These are phyloP conservation scores for Lagopus leucura DNA, from an alignment of 2,113 vertebrate species.

Conservation along the genomic window DNA sequence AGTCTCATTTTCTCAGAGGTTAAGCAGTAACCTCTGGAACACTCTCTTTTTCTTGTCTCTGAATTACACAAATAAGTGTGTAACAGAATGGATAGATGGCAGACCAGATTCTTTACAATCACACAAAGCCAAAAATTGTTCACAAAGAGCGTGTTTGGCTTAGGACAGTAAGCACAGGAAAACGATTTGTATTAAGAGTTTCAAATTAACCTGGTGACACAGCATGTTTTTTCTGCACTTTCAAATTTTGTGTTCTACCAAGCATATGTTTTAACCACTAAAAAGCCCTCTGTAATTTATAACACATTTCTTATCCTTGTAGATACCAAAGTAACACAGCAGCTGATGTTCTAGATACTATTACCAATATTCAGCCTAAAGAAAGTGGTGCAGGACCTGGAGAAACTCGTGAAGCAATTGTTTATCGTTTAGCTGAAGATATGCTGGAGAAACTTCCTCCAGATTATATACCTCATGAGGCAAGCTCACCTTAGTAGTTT, in stretches of 20 bases:
- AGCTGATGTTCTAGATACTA: constrained; percentile 78
- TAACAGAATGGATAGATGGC: not conserved
- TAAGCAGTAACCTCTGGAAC: not conserved
- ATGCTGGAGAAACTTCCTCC: constrained; percentile 83
- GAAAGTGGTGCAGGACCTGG: constrained; percentile 77
- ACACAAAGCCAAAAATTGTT: not conserved
- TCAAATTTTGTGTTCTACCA: not conserved
- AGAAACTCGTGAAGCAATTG: constrained; percentile 80
- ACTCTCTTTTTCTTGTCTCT: not conserved
- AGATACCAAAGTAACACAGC: constrained; percentile 83
- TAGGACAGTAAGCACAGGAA: not conserved
- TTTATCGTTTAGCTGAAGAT: constrained; percentile 79
- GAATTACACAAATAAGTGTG: not conserved
- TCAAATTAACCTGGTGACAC: not conserved
- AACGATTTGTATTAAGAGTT: not conserved
- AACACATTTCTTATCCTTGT: not conserved
- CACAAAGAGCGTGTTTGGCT: not conserved
- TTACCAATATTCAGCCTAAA: constrained; percentile 84
- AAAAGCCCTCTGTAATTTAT: not conserved
- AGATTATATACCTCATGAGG: constrained; percentile 80
- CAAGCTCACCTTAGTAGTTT: constrained; percentile 4
- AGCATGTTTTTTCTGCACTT: not conserved
- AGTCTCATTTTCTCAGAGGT: not conserved
- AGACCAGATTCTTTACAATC: not conserved
- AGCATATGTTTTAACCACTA: not conserved